Percentiles rank a stretch among this genome's conserved stretches.
Evolutionary conservation across 2,888 invertebrate genomes (phyloP).

Genomic region (Trypoxylon attenuatum): DNA sequence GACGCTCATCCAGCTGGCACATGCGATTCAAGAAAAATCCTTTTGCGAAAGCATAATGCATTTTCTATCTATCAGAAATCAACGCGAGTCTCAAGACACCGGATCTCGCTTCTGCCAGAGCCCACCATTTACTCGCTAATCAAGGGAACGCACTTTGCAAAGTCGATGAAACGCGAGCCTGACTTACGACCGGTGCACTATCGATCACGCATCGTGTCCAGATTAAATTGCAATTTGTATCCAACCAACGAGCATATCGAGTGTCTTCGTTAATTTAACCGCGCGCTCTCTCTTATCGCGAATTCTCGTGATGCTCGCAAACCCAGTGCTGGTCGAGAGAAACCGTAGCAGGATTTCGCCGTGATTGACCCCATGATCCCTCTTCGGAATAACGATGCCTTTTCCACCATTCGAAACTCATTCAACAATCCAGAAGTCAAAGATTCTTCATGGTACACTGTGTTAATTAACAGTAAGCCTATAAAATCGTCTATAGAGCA

Average conservation of each 20-base stretch:
- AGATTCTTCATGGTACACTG: no score
- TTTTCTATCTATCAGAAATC: not conserved
- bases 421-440: no score
- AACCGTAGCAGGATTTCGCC: no score
- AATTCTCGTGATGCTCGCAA: no score
- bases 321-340: no score
- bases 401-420: no score
- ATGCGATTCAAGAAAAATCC: no score
- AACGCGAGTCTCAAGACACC: not conserved
- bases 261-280: conserved; percentile 18
- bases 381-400: no score
- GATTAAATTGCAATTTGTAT: conserved; percentile 31
- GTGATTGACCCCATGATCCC: no score
- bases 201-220: conserved; percentile 20
- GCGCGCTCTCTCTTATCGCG: not conserved
- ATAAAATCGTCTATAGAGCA: not conserved
- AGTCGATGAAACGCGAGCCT: not conserved
- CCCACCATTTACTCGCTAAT: not conserved
- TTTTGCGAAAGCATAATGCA: not conserved
- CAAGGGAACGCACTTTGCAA: not conserved
- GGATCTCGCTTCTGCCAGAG: not conserved
- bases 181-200: conserved; percentile 10
- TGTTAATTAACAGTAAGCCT: not conserved
- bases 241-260: conserved; percentile 6
- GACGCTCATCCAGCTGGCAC: not conserved